Base-by-base conservation (phyloP, 1,140 invertebrate genomes). In the Neomicropteryx cornuta region DNA sequence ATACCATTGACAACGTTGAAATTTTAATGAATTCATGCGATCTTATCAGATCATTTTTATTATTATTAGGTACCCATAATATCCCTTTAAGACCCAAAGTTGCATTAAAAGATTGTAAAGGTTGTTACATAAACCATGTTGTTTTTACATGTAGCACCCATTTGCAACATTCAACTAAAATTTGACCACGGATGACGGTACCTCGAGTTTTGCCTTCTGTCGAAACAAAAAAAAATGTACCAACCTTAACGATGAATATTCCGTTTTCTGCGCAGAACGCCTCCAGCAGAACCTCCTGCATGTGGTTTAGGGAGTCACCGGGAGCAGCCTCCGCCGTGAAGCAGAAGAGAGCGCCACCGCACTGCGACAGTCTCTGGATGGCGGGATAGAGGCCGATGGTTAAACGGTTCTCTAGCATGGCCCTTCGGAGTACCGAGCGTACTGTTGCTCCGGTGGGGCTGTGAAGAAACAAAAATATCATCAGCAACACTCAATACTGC, bases 191-290 rank as follows among this genome's bases (percentile, higher is more conserved):
- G n/a, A n/a, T n/a, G n/a, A n/a, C n/a, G n/a, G n/a, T n/a, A n/a
- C n/a, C n/a, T n/a, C n/a, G n/a, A n/a, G n/a, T n/a, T n/a, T n/a
- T n/a, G n/a, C n/a, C n/a, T n/a, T n/a, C n/a, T n/a, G n/a, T n/a
- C n/a, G n/a, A 6, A 19, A 44, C 33, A 34, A 18, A 31, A 16
- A 8, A 33, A 33, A 33, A 40, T 24, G 27, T 18, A 51, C 40
- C 59, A 61, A 76, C 76, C 62, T 78, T 76, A 42, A 80, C 73
- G 16, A 76, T 72, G 48, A 76, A 75, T 51, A 81, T 81, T 44
- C 74, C 75, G 42, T 79, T 77, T 51, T 79, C 77, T 30, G 71
- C 75, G 50, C 77, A 80, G 49, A 77, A 79, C 2, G 77, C 77
- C 48, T 79, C 74, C n/a, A 81, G 53, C 1, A 81, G 56, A 3